Evolutionary conservation across 2,113 vertebrate species (phyloP).

Genomic region (Percopsis transmontana): DNA sequence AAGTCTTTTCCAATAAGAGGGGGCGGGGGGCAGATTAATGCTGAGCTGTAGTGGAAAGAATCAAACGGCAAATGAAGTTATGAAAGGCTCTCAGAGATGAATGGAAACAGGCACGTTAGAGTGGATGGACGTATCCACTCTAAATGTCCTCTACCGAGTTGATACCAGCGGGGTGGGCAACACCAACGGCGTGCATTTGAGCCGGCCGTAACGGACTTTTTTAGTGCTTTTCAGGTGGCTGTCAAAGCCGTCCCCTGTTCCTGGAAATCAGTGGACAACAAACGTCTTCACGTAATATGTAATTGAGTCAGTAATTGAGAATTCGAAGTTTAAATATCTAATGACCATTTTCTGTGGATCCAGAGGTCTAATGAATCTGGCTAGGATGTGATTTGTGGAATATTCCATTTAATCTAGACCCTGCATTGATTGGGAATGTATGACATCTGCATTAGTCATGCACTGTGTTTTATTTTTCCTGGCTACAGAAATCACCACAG

Average conservation of each 20-base stretch:
- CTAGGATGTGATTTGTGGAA: constrained; percentile 61
- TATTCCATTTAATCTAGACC: constrained; percentile 67
- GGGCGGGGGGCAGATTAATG: constrained; percentile 34
- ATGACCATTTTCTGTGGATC: constrained; percentile 54
- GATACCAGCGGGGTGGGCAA: constrained; percentile 30
- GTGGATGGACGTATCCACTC: constrained; percentile 15
- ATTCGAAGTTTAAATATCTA: constrained; percentile 19
- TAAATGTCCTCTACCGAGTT: constrained; percentile 28
- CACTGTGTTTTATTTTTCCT: constrained; percentile 74
- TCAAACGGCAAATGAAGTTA: constrained; percentile 37
- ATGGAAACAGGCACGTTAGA: constrained; percentile 40
- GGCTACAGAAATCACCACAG: constrained; percentile 40
- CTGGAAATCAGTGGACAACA: constrained; percentile 44
- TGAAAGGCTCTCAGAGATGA: constrained; percentile 38
- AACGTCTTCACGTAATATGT: neutral
- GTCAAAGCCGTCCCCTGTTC: constrained; percentile 35
- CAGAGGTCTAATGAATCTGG: constrained; percentile 65
- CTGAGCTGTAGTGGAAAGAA: constrained; percentile 62
- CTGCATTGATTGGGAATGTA: constrained; percentile 72
- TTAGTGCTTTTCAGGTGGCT: constrained; percentile 33
- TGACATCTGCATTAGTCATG: constrained; percentile 72
- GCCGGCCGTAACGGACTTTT: constrained; percentile 23
- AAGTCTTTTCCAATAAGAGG: constrained; percentile 47
- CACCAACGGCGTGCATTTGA: constrained; percentile 20
- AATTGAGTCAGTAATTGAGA: constrained; percentile 33